A percentile compares a stretch with the other conserved stretches of the same genome.
These are phyloP conservation scores for Leptodactylus fuscus DNA, from an alignment of 2,113 vertebrate species.

Conservation along the genomic window DNA sequence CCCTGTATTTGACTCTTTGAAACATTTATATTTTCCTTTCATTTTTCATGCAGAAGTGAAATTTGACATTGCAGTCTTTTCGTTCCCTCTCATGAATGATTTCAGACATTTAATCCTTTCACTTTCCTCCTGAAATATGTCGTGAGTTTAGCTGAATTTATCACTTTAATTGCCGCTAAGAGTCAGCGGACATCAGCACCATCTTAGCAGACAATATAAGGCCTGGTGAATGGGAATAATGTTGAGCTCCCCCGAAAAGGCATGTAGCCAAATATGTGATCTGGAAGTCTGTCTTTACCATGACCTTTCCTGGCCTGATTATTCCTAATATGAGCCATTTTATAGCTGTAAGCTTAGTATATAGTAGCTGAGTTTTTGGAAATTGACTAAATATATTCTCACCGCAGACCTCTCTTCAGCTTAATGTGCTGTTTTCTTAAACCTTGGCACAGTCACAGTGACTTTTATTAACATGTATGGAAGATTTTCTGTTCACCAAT, in stretches of 20 bases:
- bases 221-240: not conserved
- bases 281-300: not conserved
- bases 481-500: not conserved
- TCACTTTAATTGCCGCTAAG: slow-evolving; percentile 2
- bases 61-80: slow-evolving; percentile 15
- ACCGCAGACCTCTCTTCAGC: not conserved
- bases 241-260: not conserved
- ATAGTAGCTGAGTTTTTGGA: not conserved
- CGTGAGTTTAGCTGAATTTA: slow-evolving; percentile 7
- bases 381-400: slow-evolving; percentile 4
- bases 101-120: slow-evolving; percentile 30
- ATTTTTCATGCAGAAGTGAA: slow-evolving; percentile 23
- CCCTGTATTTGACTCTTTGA: not conserved
- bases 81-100: slow-evolving; percentile 8
- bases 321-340: not conserved
- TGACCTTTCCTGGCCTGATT: not conserved
- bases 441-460: not conserved
- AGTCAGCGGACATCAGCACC: not conserved
- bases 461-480: slow-evolving; percentile 30
- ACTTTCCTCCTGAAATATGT: slow-evolving; percentile 18
- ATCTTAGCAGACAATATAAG: not conserved
- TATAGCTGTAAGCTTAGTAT: not conserved
- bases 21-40: slow-evolving; percentile 14
- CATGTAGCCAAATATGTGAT: not conserved
- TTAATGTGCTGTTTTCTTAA: slow-evolving; percentile 39